These are phyloP conservation scores for Axea sp. DNA, from an alignment of 2,888 invertebrate genomes.

Conservation along the genomic window DNA sequence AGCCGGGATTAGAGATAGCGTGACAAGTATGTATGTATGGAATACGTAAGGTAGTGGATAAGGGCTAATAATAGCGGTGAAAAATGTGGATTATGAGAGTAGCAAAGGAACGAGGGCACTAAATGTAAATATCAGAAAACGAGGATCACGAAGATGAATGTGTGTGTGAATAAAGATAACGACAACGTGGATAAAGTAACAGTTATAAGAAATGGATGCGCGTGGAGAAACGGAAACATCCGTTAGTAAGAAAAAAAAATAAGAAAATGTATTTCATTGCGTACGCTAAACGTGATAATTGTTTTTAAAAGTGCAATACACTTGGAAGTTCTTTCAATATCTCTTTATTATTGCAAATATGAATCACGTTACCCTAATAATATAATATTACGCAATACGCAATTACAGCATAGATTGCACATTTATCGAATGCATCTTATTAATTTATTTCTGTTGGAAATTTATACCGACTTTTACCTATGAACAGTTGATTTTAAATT, in stretches of 20 bases:
- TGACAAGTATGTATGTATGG: slow-evolving; percentile 20
- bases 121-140: slow-evolving; percentile 45
- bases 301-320: too few species aligned
- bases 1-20: slow-evolving; percentile 24
- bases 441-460: too few species aligned
- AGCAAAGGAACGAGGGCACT: not conserved
- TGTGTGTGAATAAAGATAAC: slow-evolving; percentile 46
- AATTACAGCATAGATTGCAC: too few species aligned
- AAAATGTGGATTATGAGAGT: slow-evolving; percentile 48
- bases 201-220: slow-evolving; percentile 25
- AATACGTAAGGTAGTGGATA: slow-evolving; percentile 28
- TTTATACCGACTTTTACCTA: too few species aligned
- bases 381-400: too few species aligned
- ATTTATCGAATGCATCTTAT: too few species aligned
- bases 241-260: not conserved
- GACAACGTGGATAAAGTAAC: slow-evolving; percentile 14
- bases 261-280: slow-evolving; percentile 5
- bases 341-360: too few species aligned
- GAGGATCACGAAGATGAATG: slow-evolving; percentile 47
- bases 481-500: too few species aligned
- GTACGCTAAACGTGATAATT: not conserved
- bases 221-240: slow-evolving; percentile 16
- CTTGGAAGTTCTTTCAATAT: too few species aligned
- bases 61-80: slow-evolving; percentile 36
- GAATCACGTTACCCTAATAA: too few species aligned